Percentiles rank a stretch among this genome's conserved stretches.
phyloP scores from a whole-genome alignment of 2,113 vertebrate species.

The Cheilinus undulatus region DNA sequence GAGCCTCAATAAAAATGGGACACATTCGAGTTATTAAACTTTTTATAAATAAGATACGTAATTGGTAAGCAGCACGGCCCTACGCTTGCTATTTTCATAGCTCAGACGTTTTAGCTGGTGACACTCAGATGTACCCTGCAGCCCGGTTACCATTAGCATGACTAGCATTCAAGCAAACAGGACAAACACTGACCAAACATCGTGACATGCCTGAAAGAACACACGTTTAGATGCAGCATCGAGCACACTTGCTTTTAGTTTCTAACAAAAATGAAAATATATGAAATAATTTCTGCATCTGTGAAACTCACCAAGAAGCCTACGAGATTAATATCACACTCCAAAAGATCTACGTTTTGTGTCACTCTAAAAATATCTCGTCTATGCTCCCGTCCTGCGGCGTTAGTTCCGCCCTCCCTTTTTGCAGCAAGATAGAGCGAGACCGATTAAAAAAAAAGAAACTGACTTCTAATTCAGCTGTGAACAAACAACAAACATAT shows the following conservation, averaged over 20 bases:
- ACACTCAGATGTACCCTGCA: neutral
- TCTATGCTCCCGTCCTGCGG: fast-evolving
- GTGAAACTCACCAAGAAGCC: conserved; percentile 49
- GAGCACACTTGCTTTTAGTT: fast-evolving
- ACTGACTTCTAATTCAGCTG: too few relatives aligned
- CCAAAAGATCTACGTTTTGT: conserved; percentile 43
- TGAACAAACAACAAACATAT: too few relatives aligned
- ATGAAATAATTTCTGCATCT: neutral
- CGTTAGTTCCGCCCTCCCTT: conserved; percentile 44
- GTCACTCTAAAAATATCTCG: conserved; percentile 57
- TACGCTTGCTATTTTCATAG: too few relatives aligned
- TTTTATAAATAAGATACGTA: fast-evolving
- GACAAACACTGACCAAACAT: neutral
- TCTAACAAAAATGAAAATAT: fast-evolving
- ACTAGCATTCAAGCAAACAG: conserved; percentile 13
- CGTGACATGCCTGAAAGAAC: neutral
- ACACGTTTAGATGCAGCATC: neutral
- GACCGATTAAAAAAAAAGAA: too few relatives aligned
- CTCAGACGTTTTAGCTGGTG: neutral
- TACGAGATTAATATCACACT: conserved; percentile 1
- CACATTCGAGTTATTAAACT: neutral
- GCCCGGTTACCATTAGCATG: conserved; percentile 45
- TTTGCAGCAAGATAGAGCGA: neutral
- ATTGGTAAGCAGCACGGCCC: fast-evolving
- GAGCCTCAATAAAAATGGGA: neutral